These are phyloP conservation scores for Hemaris fuciformis DNA, from an alignment of 2,888 invertebrate species.

Conservation along the genomic window DNA sequence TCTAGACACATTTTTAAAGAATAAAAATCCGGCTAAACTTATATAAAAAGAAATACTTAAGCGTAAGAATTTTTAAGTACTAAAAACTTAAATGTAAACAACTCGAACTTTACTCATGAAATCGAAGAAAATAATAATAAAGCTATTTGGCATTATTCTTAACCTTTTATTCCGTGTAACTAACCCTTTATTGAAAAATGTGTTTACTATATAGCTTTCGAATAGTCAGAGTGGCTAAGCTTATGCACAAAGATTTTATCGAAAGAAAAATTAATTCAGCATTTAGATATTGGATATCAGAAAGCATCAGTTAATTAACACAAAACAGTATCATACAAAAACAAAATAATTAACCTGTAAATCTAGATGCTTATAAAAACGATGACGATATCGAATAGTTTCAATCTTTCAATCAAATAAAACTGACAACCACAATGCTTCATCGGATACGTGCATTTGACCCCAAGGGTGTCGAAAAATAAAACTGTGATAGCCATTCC, in stretches of 20 bases:
- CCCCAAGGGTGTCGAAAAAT: constrained; percentile 11
- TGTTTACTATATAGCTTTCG: background rate
- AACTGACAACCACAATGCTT: background rate
- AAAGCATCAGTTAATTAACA: no score
- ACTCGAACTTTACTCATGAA: no score
- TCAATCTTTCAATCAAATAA: background rate
- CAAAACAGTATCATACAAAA: no score
- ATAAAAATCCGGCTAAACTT: background rate
- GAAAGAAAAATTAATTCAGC: background rate
- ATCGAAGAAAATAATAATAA: no score
- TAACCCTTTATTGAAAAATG: background rate
- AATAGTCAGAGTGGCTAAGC: background rate
- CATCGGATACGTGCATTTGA: background rate
- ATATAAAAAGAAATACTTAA: no score
- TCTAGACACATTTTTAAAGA: background rate
- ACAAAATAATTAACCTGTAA: no score
- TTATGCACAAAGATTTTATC: background rate
- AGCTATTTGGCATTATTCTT: no score
- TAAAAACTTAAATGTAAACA: background rate
- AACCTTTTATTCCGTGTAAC: no score
- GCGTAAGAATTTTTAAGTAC: no score
- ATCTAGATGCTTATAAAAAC: no score
- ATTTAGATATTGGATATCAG: background rate
- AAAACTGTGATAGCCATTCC: constrained; percentile 25
- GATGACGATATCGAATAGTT: background rate